Evolutionary conservation across 2,888 invertebrate genomes (phyloP).

Genomic region (Salticus scenicus): DNA sequence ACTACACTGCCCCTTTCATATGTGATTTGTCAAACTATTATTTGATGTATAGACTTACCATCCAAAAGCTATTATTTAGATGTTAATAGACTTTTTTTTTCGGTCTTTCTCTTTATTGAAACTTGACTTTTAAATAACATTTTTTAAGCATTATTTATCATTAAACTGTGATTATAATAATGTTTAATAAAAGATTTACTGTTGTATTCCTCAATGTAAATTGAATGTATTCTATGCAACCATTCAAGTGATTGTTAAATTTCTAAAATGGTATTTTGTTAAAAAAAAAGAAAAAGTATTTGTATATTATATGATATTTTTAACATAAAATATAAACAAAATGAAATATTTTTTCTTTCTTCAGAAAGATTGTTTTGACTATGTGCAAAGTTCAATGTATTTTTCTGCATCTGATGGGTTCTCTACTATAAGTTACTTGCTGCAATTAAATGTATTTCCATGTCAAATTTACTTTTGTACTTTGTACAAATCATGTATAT

Average conservation of each 20-base stretch:
- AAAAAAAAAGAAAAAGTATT: not conserved
- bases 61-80: slow-evolving; percentile 53
- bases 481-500: slow-evolving; percentile 27
- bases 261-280: slow-evolving; percentile 4
- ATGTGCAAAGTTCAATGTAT: not conserved
- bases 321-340: not conserved
- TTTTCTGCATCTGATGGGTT: not conserved
- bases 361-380: not conserved
- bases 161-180: slow-evolving; percentile 43
- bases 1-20: not conserved
- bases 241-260: not conserved
- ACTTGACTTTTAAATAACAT: too few relatives aligned
- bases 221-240: not conserved
- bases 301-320: not conserved
- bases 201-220: not conserved
- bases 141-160: slow-evolving; percentile 28
- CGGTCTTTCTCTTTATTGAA: too few relatives aligned
- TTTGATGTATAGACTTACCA: slow-evolving; percentile 58
- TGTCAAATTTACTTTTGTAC: slow-evolving; percentile 41
- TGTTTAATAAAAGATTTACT: not conserved
- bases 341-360: not conserved
- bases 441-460: not conserved
- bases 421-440: not conserved
- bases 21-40: not conserved
- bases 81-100: not conserved